Percentiles rank a stretch among this genome's conserved stretches.
Conservation (phyloP, 2,888 invertebrate species). For the Lissonota sp. region DNA sequence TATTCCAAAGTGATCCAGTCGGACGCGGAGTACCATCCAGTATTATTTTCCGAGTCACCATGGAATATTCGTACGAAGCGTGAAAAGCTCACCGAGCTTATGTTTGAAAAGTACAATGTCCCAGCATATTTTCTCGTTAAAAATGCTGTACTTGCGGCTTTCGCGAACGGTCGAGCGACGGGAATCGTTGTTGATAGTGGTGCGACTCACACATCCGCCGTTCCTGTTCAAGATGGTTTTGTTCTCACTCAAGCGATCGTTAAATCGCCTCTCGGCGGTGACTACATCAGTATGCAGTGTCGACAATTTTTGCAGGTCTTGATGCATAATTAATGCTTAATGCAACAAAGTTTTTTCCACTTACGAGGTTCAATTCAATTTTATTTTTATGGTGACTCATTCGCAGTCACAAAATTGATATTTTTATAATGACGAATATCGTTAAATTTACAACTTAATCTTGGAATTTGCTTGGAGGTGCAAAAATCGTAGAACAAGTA, state of each 20-base stretch:
- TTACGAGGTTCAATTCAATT: too few species aligned
- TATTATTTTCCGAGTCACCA: slow-evolving; percentile 98
- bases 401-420: too few species aligned
- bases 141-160: slow-evolving; percentile 98
- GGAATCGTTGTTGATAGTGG: slow-evolving; percentile 97
- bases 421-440: too few species aligned
- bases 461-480: neutral
- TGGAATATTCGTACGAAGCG: slow-evolving; percentile 97
- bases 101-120: slow-evolving; percentile 99
- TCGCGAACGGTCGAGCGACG: slow-evolving; percentile 96
- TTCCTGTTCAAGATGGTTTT: slow-evolving; percentile 98
- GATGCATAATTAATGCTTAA: neutral
- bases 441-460: too few species aligned
- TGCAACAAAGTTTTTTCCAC: neutral
- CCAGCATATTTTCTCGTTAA: slow-evolving; percentile 99
- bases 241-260: slow-evolving; percentile 98
- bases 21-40: slow-evolving; percentile 97
- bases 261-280: slow-evolving; percentile 97
- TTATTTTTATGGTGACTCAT: too few species aligned
- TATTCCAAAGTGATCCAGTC: slow-evolving; percentile 97
- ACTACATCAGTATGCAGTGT: slow-evolving; percentile 94
- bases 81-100: slow-evolving; percentile 97
- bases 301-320: slow-evolving; percentile 87
- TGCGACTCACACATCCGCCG: slow-evolving; percentile 98
- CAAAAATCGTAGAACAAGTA: neutral